Percentiles rank a stretch among this genome's conserved stretches.
These are phyloP conservation scores for Baronia brevicornis DNA, from an alignment of 2,888 invertebrate genomes.

Conservation along the genomic window DNA sequence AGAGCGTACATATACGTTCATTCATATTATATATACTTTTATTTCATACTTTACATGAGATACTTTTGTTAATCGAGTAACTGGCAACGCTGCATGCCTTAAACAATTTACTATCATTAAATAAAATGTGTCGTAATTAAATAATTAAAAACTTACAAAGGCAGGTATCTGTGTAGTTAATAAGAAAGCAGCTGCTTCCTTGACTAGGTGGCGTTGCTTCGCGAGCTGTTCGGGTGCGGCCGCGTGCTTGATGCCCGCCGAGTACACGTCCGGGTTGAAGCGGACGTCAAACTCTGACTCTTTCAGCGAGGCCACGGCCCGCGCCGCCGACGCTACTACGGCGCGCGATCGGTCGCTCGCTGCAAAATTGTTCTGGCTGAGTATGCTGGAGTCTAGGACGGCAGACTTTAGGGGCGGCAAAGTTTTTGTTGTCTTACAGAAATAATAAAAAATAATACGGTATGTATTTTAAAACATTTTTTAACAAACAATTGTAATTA, in stretches of 20 bases:
- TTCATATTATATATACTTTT: too few species aligned
- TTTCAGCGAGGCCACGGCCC: slow-evolving; percentile 94
- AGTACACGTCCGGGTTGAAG: slow-evolving; percentile 99
- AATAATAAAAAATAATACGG: not conserved
- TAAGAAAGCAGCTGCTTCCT: slow-evolving; percentile 96
- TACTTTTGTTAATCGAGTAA: too few species aligned
- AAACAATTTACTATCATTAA: too few species aligned
- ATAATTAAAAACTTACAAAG: slow-evolving; percentile 79
- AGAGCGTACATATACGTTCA: too few species aligned
- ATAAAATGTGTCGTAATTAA: too few species aligned
- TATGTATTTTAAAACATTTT: not conserved
- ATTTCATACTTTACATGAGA: too few species aligned
- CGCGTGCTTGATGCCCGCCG: slow-evolving; percentile 92
- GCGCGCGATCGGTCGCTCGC: slow-evolving; percentile 89
- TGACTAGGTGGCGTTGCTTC: slow-evolving; percentile 91
- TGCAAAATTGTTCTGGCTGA: too few species aligned
- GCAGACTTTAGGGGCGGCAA: too few species aligned
- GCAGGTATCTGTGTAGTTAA: slow-evolving; percentile 95
- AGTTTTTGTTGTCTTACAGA: too few species aligned
- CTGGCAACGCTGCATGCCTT: too few species aligned
- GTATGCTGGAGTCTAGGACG: too few species aligned
- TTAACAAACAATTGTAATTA: not conserved
- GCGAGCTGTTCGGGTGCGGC: slow-evolving; percentile 80
- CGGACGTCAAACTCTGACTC: slow-evolving; percentile 97
- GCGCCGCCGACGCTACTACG: slow-evolving; percentile 91